Evolutionary conservation across 2,888 invertebrate species (phyloP), one percentile per base, ranked within the genome.

Genomic region (Philhelius pedissequus): DNA sequence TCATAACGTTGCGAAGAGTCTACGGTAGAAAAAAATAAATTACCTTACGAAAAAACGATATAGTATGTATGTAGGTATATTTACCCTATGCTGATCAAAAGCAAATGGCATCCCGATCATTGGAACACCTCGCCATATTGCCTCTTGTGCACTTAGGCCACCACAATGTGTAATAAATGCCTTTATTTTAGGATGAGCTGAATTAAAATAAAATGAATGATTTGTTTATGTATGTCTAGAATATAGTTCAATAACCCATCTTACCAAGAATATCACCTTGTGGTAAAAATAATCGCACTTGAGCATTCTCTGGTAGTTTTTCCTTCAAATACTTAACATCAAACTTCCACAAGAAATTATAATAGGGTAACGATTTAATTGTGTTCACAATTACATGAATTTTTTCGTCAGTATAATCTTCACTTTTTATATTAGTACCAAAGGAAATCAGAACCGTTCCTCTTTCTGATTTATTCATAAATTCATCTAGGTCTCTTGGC

Each of bases 271-370:
- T 43, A 35, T 62, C 62, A 56, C 88, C 88, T 50, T 90, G 89
- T 48, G 88, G 77, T 0, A 86, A 52, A 25, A 81, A 76, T 11
- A 70, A 32, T 0, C 86, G 45, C 0, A 64, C 64, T 25, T 83
- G 43, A 4, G 89, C 56, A 62, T 90, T 89, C 5, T 35, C 9
- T 2, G 86, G 89, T 0, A 48, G 86, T 9, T 90, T 88, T 0
- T 82, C 7, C 50, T 79, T 64, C 13, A 76, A 40, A 25, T 40
- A 54, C 3, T 82, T 58, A 1, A 18, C 27, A 45, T 89, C 89
- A 38, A 89, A 88, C 87, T 91, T 92, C 91, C 91, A 92, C 3
- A 92, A 62, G n/a, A 92, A 91, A 15, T 90, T 88, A 73, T 90
- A 90, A 2, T 90, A 87, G 0, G 87, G 86, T 18, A 91, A 82